These are phyloP conservation scores for Baronia brevicornis DNA, from an alignment of 2,888 invertebrate species.

Conservation along the genomic window DNA sequence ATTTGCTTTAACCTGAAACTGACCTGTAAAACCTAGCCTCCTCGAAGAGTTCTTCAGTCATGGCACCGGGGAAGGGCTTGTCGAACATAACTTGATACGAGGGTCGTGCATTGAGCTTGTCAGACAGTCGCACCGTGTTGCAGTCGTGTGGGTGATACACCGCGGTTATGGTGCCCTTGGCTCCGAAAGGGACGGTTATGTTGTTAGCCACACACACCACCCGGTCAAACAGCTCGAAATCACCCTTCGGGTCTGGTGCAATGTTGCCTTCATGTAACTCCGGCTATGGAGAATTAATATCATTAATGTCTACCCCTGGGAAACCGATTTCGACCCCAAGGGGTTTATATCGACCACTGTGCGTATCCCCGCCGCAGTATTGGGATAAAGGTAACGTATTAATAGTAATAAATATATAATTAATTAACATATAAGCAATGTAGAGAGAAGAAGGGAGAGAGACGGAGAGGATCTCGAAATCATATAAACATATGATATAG, in stretches of 20 bases:
- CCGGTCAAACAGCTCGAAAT: slow-evolving; percentile 86
- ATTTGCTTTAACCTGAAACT: too few species aligned
- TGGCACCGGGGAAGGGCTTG: slow-evolving; percentile 80
- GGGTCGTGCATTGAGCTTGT: slow-evolving; percentile 68
- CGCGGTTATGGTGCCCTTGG: slow-evolving; percentile 89
- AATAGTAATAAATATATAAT: too few species aligned
- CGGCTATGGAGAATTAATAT: slow-evolving; percentile 32
- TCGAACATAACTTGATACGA: slow-evolving; percentile 90
- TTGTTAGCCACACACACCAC: slow-evolving; percentile 85
- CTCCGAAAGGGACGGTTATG: slow-evolving; percentile 87
- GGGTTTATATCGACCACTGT: too few species aligned
- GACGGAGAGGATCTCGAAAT: too few species aligned
- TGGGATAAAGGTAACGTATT: too few species aligned
- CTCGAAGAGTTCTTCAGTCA: slow-evolving; percentile 42
- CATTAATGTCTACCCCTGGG: too few species aligned
- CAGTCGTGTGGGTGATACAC: slow-evolving; percentile 50
- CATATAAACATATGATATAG: too few species aligned
- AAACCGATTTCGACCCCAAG: too few species aligned
- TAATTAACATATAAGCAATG: too few species aligned
- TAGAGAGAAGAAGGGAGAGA: too few species aligned
- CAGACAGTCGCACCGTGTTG: slow-evolving; percentile 68
- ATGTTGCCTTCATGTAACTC: slow-evolving; percentile 72
- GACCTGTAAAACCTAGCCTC: slow-evolving; percentile 53
- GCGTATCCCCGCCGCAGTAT: too few species aligned
- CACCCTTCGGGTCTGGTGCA: slow-evolving; percentile 80